Evolutionary conservation across 2,113 vertebrate genomes (phyloP).

Genomic region (Sylvicapra grimmia): DNA sequence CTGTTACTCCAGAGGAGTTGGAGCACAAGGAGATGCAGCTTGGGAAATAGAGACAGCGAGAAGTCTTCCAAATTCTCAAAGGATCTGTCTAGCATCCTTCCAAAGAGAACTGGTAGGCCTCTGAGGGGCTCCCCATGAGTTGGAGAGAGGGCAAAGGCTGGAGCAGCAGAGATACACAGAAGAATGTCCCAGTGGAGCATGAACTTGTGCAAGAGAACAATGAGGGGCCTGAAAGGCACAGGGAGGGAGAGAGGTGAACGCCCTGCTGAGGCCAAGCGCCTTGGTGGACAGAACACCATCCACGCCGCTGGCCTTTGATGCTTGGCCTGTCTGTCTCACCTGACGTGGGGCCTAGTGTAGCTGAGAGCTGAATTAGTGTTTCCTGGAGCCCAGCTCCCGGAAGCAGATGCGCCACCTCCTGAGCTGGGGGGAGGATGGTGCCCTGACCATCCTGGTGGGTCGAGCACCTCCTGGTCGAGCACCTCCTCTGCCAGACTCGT

Average conservation of each 20-base stretch:
- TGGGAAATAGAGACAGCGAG: neutral
- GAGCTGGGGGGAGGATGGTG: no score
- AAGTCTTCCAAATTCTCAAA: neutral
- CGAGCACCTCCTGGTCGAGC: neutral
- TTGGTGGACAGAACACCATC: neutral
- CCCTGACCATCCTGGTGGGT: neutral
- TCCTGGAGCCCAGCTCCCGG: neutral
- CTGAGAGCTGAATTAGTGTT: neutral
- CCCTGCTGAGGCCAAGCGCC: neutral
- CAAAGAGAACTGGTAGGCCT: neutral
- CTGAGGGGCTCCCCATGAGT: neutral
- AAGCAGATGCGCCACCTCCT: neutral
- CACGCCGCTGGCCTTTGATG: fast-evolving
- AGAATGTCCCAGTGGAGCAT: no score
- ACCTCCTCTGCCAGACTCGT: neutral
- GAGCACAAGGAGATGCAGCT: neutral
- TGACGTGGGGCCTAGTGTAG: neutral
- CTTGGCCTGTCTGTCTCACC: no score
- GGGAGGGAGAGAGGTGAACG: no score
- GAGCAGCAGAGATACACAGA: neutral
- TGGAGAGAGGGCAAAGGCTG: neutral
- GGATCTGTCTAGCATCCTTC: neutral
- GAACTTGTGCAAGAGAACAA: neutral
- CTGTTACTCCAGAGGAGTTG: neutral
- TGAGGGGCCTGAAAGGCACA: neutral